Percentiles rank a stretch among this genome's conserved stretches.
Conservation (phyloP, 2,797 vertebrate genomes). For the Cossypha niveicapilla region DNA sequence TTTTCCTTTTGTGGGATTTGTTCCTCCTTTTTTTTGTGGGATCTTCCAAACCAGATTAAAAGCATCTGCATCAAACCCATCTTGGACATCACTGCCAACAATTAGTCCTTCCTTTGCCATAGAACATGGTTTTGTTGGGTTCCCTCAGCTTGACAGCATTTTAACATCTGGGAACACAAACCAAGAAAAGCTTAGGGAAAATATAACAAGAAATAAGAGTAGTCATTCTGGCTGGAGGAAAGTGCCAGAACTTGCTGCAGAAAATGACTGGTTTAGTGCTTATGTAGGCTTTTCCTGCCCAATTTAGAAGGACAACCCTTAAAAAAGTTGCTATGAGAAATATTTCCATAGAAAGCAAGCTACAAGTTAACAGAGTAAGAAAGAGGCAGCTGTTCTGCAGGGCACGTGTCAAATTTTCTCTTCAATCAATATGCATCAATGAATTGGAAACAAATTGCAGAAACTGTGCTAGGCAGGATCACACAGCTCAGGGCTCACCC, state of each 20-base stretch:
- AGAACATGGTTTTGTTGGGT: not conserved
- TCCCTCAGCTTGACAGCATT: not conserved
- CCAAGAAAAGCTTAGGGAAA: not conserved
- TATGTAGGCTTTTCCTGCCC: not conserved
- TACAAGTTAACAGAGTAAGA: not conserved
- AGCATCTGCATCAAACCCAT: not conserved
- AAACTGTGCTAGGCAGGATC: not conserved
- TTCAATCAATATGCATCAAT: not conserved
- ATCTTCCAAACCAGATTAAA: slow-evolving; percentile 18
- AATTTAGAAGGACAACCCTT: not conserved
- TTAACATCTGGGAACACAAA: slow-evolving; percentile 4
- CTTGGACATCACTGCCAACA: not conserved
- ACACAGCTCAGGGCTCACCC: not conserved
- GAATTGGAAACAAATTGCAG: not conserved
- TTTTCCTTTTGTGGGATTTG: not conserved
- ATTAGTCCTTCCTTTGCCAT: not conserved
- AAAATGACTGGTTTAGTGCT: not conserved
- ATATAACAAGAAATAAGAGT: not conserved
- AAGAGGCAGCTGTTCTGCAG: not conserved
- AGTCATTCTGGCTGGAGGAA: not conserved
- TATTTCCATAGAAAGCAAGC: not conserved
- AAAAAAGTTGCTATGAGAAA: not conserved
- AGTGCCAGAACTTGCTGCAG: not conserved
- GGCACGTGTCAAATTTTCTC: not conserved
- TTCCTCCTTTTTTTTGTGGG: not conserved